phyloP scores from a whole-genome alignment of 2,797 vertebrate species.

The Stomatorhinus walkeri region DNA sequence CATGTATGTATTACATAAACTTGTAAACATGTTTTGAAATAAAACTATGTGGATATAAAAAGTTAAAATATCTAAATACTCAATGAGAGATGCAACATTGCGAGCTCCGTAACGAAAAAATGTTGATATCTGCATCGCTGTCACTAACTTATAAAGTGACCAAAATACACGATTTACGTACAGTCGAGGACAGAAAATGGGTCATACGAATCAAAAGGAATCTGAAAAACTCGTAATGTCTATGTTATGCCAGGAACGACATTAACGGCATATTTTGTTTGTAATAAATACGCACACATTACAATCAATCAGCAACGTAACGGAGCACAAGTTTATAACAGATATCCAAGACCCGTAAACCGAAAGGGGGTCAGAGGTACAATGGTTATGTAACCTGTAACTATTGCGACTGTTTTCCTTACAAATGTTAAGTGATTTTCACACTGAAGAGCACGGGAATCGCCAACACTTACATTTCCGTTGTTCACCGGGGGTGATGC shows the following conservation, averaged over 20 bases:
- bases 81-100: background rate
- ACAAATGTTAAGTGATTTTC: background rate
- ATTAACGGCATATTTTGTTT: background rate
- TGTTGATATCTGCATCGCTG: background rate
- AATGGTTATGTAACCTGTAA: conserved; percentile 20
- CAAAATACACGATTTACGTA: background rate
- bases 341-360: background rate
- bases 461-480: background rate
- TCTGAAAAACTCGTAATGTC: background rate
- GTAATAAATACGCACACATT: background rate
- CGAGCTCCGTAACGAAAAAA: background rate
- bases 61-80: background rate
- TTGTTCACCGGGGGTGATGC: background rate
- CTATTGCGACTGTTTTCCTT: conserved; percentile 10
- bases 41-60: background rate
- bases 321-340: background rate
- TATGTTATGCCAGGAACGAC: background rate
- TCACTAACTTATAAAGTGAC: background rate
- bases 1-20: background rate
- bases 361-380: conserved; percentile 20
- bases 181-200: background rate
- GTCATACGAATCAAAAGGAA: conserved; percentile 7
- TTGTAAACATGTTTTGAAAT: background rate
- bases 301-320: background rate
- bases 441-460: background rate